Percentiles rank a stretch among this genome's conserved stretches.
Conservation (phyloP, 2,888 invertebrate species). For the Trichopria drosophilae region DNA sequence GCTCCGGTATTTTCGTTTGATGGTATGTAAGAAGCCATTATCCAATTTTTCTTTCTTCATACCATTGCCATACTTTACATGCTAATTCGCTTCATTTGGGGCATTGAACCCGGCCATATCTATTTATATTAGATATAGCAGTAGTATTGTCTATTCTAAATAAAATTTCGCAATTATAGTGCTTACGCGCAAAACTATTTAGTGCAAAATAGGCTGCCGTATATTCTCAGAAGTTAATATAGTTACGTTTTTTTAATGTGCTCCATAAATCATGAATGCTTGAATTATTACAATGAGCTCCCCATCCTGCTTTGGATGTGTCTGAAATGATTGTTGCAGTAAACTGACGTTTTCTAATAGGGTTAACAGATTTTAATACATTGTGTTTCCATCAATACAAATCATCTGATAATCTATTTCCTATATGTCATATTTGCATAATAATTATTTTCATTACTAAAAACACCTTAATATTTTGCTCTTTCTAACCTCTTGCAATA, state of each 20-base stretch:
- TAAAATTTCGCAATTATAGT: conserved; percentile 6
- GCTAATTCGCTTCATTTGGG: conserved; percentile 1
- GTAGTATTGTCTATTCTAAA: conserved; percentile 10
- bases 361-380: no score
- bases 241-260: conserved; percentile 1
- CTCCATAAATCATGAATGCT: not conserved
- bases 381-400: no score
- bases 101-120: conserved; percentile 6
- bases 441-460: no score
- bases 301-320: conserved; percentile 12
- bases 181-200: not conserved
- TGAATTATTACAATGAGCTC: conserved; percentile 3
- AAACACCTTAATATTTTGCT: no score
- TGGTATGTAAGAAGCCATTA: conserved; percentile 1
- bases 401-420: no score
- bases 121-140: conserved; percentile 10
- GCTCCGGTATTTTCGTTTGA: conserved; percentile 5
- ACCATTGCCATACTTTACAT: conserved; percentile 15
- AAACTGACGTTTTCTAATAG: conserved; percentile 10
- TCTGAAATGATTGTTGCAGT: conserved; percentile 11
- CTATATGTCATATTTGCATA: no score
- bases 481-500: no score
- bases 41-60: conserved; percentile 11
- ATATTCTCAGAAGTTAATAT: not conserved
- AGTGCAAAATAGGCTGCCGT: not conserved